Evolutionary conservation across 2,797 vertebrate genomes (phyloP).

Genomic region (Hypotaenidia philippensis): DNA sequence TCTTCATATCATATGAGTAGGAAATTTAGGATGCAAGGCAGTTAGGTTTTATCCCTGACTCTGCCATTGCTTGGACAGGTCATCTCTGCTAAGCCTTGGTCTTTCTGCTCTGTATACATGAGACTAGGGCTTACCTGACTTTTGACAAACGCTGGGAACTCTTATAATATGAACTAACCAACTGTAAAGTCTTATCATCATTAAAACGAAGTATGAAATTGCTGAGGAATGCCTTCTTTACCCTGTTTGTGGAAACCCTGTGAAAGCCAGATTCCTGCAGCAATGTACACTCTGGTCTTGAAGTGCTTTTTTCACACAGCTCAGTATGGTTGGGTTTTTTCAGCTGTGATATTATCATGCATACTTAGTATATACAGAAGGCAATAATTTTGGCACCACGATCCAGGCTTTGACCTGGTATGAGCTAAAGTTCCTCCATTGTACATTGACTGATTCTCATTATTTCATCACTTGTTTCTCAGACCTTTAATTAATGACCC

Average conservation of each 20-base stretch:
- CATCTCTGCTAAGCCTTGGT: not conserved
- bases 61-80: not conserved
- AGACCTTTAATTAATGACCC: not conserved
- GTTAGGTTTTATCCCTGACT: not conserved
- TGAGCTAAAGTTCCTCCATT: not conserved
- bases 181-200: not conserved
- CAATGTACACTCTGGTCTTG: not conserved
- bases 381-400: not conserved
- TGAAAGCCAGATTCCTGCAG: not conserved
- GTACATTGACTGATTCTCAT: not conserved
- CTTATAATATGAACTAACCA: not conserved
- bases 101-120: not conserved
- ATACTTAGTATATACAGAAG: not conserved
- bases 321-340: fast-evolving
- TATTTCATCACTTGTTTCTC: not conserved
- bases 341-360: not conserved
- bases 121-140: not conserved
- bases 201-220: not conserved
- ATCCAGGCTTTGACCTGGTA: not conserved
- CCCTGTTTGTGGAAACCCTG: not conserved
- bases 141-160: not conserved
- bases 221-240: not conserved
- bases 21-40: not conserved
- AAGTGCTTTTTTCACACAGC: not conserved
- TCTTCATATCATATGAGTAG: not conserved